Percentiles rank a stretch among this genome's conserved stretches.
Evolutionary conservation across 2,888 invertebrate species (phyloP).

Genomic region (Acrobasis consociella): DNA sequence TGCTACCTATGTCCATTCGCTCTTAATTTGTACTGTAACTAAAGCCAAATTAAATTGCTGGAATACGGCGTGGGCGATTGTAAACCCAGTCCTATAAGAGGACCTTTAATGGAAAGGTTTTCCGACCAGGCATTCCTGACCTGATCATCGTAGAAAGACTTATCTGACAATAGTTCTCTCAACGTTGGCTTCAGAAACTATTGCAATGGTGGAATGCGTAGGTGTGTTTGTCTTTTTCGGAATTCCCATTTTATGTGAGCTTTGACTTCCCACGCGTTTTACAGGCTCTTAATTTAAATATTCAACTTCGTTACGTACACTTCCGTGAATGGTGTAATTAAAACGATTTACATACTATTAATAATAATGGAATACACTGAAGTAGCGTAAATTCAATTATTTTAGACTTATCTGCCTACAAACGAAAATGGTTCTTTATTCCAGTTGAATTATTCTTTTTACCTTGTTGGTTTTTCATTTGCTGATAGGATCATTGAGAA

Average conservation of each 20-base stretch:
- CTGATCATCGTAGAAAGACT: not conserved
- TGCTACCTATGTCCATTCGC: not conserved
- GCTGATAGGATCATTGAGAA: too few species aligned
- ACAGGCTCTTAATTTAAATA: slow-evolving; percentile 7
- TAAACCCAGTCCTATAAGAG: slow-evolving; percentile 1
- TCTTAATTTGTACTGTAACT: not conserved
- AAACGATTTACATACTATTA: slow-evolving; percentile 1
- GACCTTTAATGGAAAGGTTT: slow-evolving; percentile 1
- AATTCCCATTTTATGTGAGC: not conserved
- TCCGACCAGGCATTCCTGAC: slow-evolving; percentile 1
- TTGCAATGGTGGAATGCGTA: slow-evolving; percentile 9
- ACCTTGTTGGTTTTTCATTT: too few species aligned
- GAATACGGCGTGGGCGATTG: slow-evolving; percentile 4
- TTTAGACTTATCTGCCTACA: too few species aligned
- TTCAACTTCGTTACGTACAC: not conserved
- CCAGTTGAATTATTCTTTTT: too few species aligned
- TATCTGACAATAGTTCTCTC: not conserved
- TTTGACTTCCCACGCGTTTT: slow-evolving; percentile 11
- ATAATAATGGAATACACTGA: not conserved
- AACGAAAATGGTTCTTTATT: too few species aligned
- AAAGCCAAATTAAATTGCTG: slow-evolving; percentile 2
- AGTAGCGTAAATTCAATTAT: too few species aligned
- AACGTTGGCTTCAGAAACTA: slow-evolving; percentile 7
- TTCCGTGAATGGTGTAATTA: not conserved
- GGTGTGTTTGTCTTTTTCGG: slow-evolving; percentile 16